These are phyloP conservation scores for Tetranychus piercei DNA, from an alignment of 2,888 invertebrate species.

Conservation along the genomic window DNA sequence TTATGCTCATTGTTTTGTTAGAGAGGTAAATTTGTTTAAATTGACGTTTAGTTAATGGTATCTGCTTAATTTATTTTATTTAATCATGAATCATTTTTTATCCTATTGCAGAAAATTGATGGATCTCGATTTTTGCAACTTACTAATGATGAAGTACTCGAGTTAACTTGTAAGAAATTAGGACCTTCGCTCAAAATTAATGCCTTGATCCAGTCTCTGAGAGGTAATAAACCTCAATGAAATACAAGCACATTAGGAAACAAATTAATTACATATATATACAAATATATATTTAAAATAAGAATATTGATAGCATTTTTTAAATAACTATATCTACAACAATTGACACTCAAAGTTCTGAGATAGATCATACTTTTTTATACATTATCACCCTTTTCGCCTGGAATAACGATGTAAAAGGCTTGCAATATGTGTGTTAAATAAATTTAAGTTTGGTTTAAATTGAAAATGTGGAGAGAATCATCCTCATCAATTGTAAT, in stretches of 20 bases:
- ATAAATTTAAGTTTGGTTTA: too few relatives aligned
- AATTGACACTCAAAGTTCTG: too few relatives aligned
- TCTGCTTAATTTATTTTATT: not conserved
- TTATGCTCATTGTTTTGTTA: constrained; percentile 43
- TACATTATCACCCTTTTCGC: too few relatives aligned
- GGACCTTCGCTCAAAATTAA: constrained; percentile 82
- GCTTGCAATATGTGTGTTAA: too few relatives aligned
- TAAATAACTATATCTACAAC: too few relatives aligned
- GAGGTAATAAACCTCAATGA: not conserved
- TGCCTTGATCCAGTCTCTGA: constrained; percentile 69
- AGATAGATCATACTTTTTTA: too few relatives aligned
- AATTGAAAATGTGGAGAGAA: too few relatives aligned
- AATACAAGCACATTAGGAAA: not conserved
- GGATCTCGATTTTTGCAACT: constrained; percentile 59
- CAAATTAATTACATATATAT: not conserved
- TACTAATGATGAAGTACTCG: constrained; percentile 73
- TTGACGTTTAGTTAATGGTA: not conserved
- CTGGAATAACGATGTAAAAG: too few relatives aligned
- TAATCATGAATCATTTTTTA: not conserved
- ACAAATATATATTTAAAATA: not conserved
- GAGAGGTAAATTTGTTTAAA: constrained; percentile 33
- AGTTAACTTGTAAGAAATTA: constrained; percentile 74
- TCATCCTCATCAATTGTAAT: too few relatives aligned
- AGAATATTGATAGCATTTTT: not conserved
- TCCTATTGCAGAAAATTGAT: constrained; percentile 39